Conservation (phyloP, 2,113 vertebrate species). For the Gobiocypris rarus region DNA sequence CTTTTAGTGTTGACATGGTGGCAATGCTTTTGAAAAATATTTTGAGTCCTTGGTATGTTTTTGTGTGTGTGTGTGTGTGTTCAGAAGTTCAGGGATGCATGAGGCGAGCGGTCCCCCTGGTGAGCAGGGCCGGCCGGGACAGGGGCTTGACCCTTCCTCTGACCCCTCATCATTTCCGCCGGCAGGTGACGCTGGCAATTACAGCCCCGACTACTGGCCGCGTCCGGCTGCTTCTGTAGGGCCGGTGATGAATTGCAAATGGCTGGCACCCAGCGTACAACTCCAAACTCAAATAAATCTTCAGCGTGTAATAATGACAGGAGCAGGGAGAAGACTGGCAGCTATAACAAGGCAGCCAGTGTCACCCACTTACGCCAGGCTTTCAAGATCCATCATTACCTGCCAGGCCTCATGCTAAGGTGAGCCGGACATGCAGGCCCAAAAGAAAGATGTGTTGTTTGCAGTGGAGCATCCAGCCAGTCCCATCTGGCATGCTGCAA, state of each 20-base stretch:
- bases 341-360: constrained; percentile 90
- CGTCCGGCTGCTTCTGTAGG: constrained; percentile 80
- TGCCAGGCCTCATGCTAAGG: constrained; percentile 78
- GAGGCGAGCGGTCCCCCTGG: constrained; percentile 39
- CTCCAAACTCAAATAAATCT: constrained; percentile 93
- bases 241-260: constrained; percentile 90
- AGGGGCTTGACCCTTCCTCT: constrained; percentile 72
- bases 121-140: constrained; percentile 60
- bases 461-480: constrained; percentile 86
- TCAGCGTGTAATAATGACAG: constrained; percentile 91
- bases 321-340: constrained; percentile 83
- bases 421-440: constrained; percentile 84
- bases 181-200: constrained; percentile 88
- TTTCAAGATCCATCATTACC: constrained; percentile 91
- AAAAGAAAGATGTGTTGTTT: constrained; percentile 92
- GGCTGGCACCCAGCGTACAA: constrained; percentile 81
- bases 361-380: constrained; percentile 85
- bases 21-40: constrained; percentile 12
- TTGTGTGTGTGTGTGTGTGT: not conserved
- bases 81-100: constrained; percentile 23
- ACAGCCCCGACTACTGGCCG: constrained; percentile 79
- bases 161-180: constrained; percentile 86
- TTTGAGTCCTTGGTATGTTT: not conserved
- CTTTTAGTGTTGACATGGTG: not conserved
- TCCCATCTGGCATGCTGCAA: constrained; percentile 90